A percentile compares a stretch with the other conserved stretches of the same genome.
Evolutionary conservation across 2,113 vertebrate species (phyloP).

Genomic region (Dasyornis broadbenti): DNA sequence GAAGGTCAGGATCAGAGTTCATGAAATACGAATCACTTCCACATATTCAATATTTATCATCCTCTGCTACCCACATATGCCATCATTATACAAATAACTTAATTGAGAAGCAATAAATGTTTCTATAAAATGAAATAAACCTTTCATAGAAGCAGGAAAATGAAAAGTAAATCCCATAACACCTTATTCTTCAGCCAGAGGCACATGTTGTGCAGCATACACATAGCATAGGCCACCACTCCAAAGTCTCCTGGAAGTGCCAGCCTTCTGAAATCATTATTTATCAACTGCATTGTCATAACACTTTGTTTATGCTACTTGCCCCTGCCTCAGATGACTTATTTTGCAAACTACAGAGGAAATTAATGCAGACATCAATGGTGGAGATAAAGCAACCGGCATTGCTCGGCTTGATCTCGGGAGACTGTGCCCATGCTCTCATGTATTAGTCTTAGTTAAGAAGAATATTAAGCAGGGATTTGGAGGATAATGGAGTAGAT

Average conservation of each 20-base stretch:
- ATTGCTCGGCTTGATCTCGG: background rate
- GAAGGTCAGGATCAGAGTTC: slow-evolving; percentile 34
- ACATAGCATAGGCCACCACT: background rate
- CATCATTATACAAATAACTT: background rate
- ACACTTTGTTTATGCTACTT: background rate
- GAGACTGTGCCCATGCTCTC: background rate
- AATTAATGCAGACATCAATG: background rate
- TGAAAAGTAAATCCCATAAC: background rate
- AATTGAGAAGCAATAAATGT: background rate
- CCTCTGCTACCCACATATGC: background rate
- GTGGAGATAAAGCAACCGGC: background rate
- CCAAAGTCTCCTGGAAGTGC: background rate
- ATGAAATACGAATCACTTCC: slow-evolving; percentile 47
- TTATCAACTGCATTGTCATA: background rate
- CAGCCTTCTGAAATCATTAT: background rate
- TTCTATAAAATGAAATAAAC: background rate
- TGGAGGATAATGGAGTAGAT: background rate
- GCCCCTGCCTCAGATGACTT: background rate
- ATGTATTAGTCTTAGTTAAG: background rate
- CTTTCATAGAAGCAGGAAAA: background rate
- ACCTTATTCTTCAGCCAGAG: background rate
- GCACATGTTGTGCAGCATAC: background rate
- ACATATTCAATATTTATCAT: slow-evolving; percentile 49
- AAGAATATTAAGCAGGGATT: slow-evolving; percentile 3
- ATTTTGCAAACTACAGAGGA: background rate